phyloP scores from a whole-genome alignment of 2,888 invertebrate species.

The Volucella inanis region DNA sequence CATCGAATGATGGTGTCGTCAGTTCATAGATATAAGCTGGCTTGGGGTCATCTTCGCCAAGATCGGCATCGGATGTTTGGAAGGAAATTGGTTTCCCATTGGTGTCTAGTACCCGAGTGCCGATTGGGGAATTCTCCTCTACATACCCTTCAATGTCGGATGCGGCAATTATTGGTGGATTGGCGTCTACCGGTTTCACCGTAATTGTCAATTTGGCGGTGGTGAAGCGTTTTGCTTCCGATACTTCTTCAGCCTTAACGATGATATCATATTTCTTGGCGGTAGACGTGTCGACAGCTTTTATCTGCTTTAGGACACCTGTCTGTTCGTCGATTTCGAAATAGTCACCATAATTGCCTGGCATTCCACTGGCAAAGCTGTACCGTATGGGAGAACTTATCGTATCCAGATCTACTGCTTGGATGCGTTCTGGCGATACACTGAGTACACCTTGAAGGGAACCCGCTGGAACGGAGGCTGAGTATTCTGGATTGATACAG shows the following conservation, averaged over 20 bases:
- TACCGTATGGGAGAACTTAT: conserved; percentile 92
- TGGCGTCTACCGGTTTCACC: conserved; percentile 93
- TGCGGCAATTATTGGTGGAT: conserved; percentile 90
- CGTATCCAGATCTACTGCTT: conserved; percentile 95
- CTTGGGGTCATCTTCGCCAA: conserved; percentile 91
- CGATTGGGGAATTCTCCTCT: conserved; percentile 92
- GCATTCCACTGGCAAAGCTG: conserved; percentile 91
- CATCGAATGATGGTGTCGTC: conserved; percentile 92
- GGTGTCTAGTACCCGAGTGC: conserved; percentile 90
- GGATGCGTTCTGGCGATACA: conserved; percentile 93
- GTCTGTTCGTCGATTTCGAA: conserved; percentile 92
- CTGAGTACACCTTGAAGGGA: conserved; percentile 92
- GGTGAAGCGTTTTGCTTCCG: conserved; percentile 90
- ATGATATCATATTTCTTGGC: conserved; percentile 91
- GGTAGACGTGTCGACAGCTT: conserved; percentile 91
- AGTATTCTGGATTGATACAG: conserved; percentile 94
- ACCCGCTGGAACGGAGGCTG: conserved; percentile 90
- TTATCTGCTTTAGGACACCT: conserved; percentile 91
- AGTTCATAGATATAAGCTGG: conserved; percentile 92
- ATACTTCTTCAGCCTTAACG: conserved; percentile 93
- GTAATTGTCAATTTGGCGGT: conserved; percentile 92
- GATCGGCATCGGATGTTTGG: conserved; percentile 92
- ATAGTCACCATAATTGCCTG: conserved; percentile 89
- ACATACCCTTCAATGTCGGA: conserved; percentile 90
- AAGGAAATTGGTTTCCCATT: conserved; percentile 88